Conservation (phyloP, 2,888 invertebrate genomes). For the Lypha dubia region DNA sequence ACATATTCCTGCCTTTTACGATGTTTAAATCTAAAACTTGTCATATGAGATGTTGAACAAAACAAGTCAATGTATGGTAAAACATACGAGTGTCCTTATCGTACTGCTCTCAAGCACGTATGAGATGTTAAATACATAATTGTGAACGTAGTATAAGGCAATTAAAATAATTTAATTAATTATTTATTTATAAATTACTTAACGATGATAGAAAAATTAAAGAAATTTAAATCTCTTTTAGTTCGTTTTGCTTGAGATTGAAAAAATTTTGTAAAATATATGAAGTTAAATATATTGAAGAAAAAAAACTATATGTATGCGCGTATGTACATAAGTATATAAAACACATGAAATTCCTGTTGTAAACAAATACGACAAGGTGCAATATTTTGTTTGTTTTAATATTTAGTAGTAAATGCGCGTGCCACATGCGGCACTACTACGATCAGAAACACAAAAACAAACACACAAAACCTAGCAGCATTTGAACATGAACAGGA, state of each 20-base stretch:
- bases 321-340: no score
- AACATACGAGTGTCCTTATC: no score
- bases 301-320: background rate
- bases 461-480: background rate
- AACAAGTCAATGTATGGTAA: no score
- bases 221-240: conserved; percentile 33
- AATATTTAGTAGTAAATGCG: conserved; percentile 52
- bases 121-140: no score
- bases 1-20: no score
- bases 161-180: conserved; percentile 40
- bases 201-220: background rate
- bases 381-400: conserved; percentile 59
- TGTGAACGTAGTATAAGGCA: no score
- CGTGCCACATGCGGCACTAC: conserved; percentile 69
- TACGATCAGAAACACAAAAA: conserved; percentile 36
- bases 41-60: no score
- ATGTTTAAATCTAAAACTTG: no score
- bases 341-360: conserved; percentile 50
- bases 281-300: conserved; percentile 1
- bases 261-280: background rate
- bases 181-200: conserved; percentile 23
- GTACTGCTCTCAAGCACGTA: no score
- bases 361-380: conserved; percentile 64
- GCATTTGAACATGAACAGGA: conserved; percentile 44
- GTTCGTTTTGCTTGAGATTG: conserved; percentile 8